These are phyloP conservation scores for Masticophis lateralis DNA, from an alignment of 2,797 vertebrate genomes.

Conservation along the genomic window DNA sequence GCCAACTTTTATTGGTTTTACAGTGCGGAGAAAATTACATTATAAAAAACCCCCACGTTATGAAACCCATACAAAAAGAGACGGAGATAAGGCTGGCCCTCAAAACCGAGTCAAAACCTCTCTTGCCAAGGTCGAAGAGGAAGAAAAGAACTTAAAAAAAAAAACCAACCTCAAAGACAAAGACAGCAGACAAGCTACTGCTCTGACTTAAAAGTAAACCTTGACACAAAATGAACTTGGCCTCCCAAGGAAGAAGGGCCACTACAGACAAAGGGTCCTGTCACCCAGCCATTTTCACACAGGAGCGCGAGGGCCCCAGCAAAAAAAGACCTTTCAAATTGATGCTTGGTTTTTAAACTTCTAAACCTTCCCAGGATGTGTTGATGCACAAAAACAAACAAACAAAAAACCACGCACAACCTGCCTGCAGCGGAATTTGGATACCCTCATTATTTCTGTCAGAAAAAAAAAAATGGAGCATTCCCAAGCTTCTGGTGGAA, in stretches of 20 bases:
- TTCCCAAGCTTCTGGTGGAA: no score
- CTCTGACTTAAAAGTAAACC: neutral
- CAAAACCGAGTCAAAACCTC: neutral
- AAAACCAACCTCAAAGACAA: neutral
- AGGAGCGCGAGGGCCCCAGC: neutral
- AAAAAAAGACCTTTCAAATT: neutral
- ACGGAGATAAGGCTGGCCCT: neutral
- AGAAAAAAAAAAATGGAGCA: neutral
- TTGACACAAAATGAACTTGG: neutral
- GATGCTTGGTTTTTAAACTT: neutral
- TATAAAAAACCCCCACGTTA: conserved; percentile 1
- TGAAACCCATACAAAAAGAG: conserved; percentile 15
- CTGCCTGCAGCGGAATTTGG: neutral
- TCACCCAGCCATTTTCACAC: neutral
- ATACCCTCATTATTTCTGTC: neutral
- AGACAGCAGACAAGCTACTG: neutral
- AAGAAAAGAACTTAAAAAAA: neutral
- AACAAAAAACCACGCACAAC: neutral
- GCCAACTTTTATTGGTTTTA: conserved; percentile 32
- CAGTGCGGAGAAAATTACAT: conserved; percentile 21
- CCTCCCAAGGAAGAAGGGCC: neutral
- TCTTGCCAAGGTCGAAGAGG: neutral
- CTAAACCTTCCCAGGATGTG: neutral
- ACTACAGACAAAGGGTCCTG: no score
- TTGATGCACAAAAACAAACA: neutral